These are phyloP conservation scores for Physocephala rufipes DNA, from an alignment of 2,888 invertebrate species.

Conservation along the genomic window DNA sequence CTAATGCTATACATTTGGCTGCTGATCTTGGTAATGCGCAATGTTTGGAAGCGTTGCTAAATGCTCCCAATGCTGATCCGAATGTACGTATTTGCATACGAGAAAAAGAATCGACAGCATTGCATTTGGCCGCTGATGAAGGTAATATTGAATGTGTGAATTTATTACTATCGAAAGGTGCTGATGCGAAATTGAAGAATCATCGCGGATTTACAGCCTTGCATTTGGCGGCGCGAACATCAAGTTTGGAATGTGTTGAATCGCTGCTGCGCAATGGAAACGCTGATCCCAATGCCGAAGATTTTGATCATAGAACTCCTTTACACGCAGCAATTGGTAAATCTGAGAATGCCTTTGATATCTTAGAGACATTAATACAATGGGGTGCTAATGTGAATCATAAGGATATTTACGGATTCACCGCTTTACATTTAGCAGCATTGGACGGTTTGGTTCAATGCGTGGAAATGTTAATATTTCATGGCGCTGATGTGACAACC, in stretches of 20 bases:
- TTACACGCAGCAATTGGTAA: slow-evolving; percentile 87
- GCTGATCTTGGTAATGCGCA: slow-evolving; percentile 82
- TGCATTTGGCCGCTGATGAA: slow-evolving; percentile 89
- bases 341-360: slow-evolving; percentile 81
- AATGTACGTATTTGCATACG: slow-evolving; percentile 75
- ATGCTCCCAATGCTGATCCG: slow-evolving; percentile 76
- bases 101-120: slow-evolving; percentile 79
- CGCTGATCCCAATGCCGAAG: slow-evolving; percentile 81
- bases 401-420: slow-evolving; percentile 86
- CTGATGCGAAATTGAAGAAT: slow-evolving; percentile 78
- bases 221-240: slow-evolving; percentile 83
- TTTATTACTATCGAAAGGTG: slow-evolving; percentile 76
- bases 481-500: slow-evolving; percentile 89
- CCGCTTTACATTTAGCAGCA: slow-evolving; percentile 85
- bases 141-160: slow-evolving; percentile 85
- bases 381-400: slow-evolving; percentile 86
- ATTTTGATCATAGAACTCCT: slow-evolving; percentile 83
- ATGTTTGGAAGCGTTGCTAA: slow-evolving; percentile 78
- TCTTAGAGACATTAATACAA: slow-evolving; percentile 79
- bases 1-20: slow-evolving; percentile 82
- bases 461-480: slow-evolving; percentile 83
- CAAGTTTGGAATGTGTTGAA: slow-evolving; percentile 84
- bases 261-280: slow-evolving; percentile 77
- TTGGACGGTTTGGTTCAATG: slow-evolving; percentile 85
- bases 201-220: slow-evolving; percentile 85